A percentile compares a stretch with the other conserved stretches of the same genome.
These are phyloP conservation scores for Recurvirostra avosetta DNA, from an alignment of 2,113 vertebrate genomes.

Conservation along the genomic window DNA sequence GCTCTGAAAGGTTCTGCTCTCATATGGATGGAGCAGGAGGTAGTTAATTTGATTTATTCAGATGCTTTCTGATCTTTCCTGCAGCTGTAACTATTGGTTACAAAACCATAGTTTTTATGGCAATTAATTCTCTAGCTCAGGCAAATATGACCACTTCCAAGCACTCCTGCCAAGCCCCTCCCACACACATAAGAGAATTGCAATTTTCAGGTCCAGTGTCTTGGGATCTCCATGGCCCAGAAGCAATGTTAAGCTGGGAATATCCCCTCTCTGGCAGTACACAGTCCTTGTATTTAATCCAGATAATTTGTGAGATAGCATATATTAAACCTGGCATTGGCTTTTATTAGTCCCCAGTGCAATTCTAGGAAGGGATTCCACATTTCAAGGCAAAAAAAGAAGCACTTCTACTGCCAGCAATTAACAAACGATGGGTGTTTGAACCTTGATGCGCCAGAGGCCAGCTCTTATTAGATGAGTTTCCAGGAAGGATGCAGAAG, in stretches of 20 bases:
- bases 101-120: constrained; percentile 21
- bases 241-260: constrained; percentile 25
- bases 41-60: constrained; percentile 22
- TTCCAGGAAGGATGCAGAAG: constrained; percentile 46
- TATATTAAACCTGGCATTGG: constrained; percentile 45
- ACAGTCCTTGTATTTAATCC: constrained; percentile 28
- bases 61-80: constrained; percentile 35
- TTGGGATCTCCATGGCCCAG: constrained; percentile 28
- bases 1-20: background rate
- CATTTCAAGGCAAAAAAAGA: constrained; percentile 23
- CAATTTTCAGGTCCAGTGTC: constrained; percentile 26
- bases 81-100: constrained; percentile 49
- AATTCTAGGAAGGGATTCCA: constrained; percentile 50
- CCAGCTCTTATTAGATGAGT: background rate
- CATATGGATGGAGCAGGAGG: background rate
- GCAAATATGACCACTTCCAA: constrained; percentile 42
- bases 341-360: constrained; percentile 37
- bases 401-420: constrained; percentile 30
- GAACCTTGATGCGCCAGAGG: constrained; percentile 6
- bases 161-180: constrained; percentile 11
- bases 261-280: constrained; percentile 27
- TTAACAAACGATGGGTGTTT: constrained; percentile 7
- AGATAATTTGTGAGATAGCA: constrained; percentile 48
- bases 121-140: constrained; percentile 32
- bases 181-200: background rate